Conservation (phyloP, 2,113 vertebrate species). For the Phylloscopus trochilus region DNA sequence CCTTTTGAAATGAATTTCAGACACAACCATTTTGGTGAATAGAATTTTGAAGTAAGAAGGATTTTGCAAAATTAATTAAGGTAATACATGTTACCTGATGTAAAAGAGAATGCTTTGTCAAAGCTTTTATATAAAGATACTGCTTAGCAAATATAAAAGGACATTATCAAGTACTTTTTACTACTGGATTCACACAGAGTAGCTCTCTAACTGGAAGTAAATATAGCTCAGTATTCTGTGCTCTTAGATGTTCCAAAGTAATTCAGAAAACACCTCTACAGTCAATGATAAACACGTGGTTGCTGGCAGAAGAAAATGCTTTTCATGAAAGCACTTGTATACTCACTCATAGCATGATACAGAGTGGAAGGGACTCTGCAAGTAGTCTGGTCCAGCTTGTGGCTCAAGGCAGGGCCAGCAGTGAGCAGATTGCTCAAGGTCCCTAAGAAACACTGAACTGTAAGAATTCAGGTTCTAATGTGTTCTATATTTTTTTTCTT, state of each 20-base stretch:
- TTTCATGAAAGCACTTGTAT: background rate
- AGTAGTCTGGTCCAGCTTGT: background rate
- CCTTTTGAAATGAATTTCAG: background rate
- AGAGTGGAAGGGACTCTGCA: background rate
- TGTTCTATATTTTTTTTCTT: background rate
- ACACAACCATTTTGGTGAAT: background rate
- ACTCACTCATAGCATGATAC: fast-evolving
- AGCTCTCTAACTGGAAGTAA: background rate
- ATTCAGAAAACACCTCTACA: background rate
- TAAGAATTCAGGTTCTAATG: background rate
- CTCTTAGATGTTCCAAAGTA: background rate
- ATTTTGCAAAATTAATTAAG: background rate
- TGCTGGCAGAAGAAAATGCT: background rate
- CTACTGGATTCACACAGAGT: background rate
- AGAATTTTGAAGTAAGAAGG: background rate
- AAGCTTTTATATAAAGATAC: background rate
- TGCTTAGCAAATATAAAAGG: background rate
- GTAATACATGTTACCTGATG: background rate
- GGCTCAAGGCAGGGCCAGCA: background rate
- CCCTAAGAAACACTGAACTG: background rate
- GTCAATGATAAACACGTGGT: background rate
- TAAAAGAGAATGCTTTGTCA: background rate
- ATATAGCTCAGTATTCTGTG: background rate
- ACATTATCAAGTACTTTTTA: background rate
- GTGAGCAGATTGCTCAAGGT: background rate